These are phyloP conservation scores for Mechanitis mazaeus DNA, from an alignment of 2,888 invertebrate species.

Conservation along the genomic window DNA sequence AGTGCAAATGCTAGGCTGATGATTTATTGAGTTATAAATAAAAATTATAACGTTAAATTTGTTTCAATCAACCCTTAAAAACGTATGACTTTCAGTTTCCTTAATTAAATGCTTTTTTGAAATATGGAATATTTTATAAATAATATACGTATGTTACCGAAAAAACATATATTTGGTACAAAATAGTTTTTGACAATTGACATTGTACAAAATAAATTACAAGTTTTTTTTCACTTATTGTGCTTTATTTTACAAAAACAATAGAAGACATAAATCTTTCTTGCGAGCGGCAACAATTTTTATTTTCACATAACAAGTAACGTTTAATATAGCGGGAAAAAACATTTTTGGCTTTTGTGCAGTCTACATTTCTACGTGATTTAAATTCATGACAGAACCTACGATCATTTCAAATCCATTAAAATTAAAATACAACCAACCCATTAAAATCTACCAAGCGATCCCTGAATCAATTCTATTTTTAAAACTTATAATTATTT, in stretches of 20 bases:
- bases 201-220: constrained; percentile 32
- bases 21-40: constrained; percentile 18
- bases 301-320: constrained; percentile 12
- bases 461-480: too few relatives aligned
- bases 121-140: too few relatives aligned
- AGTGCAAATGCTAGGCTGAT: constrained; percentile 25
- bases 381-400: constrained; percentile 15
- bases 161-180: constrained; percentile 50
- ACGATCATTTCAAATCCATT: background rate
- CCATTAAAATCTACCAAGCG: too few relatives aligned
- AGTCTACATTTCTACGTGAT: constrained; percentile 47
- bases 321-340: constrained; percentile 10
- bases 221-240: background rate
- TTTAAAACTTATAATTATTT: too few relatives aligned
- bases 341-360: constrained; percentile 50
- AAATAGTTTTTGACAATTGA: constrained; percentile 34
- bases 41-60: too few relatives aligned
- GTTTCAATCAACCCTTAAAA: too few relatives aligned
- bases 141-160: background rate
- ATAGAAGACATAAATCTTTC: constrained; percentile 22
- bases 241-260: constrained; percentile 25
- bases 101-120: too few relatives aligned
- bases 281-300: constrained; percentile 2
- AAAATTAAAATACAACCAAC: too few relatives aligned
- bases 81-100: too few relatives aligned